Evolutionary conservation across 2,113 vertebrate genomes (phyloP).

Genomic region (Pedetes capensis): DNA sequence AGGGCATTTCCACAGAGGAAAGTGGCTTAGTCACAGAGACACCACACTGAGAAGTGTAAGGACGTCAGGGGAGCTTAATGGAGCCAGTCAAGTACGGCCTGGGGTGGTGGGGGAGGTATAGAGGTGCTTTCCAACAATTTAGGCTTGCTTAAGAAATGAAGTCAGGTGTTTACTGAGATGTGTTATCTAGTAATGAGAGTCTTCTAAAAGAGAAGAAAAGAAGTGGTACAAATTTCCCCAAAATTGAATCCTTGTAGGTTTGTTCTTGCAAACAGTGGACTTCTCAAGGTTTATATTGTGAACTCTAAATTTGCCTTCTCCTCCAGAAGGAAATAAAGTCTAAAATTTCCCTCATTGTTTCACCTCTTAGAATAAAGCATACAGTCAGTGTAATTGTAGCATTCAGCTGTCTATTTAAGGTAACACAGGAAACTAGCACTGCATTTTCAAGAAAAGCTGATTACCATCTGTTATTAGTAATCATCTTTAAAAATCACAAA

Average conservation of each 20-base stretch:
- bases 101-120: not conserved
- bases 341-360: constrained; percentile 78
- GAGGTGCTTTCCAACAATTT: constrained; percentile 45
- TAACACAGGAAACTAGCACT: constrained; percentile 82
- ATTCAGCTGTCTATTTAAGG: constrained; percentile 83
- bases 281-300: not conserved
- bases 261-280: not conserved
- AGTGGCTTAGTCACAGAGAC: not conserved
- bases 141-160: not conserved
- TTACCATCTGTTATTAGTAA: constrained; percentile 84
- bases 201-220: constrained; percentile 57
- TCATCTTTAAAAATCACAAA: constrained; percentile 77
- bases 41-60: not conserved
- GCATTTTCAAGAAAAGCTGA: constrained; percentile 86
- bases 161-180: not conserved
- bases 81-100: not conserved
- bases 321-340: constrained; percentile 67
- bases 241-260: constrained; percentile 11
- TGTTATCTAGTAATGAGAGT: constrained; percentile 48
- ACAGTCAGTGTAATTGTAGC: constrained; percentile 57
- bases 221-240: constrained; percentile 43
- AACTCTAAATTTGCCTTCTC: constrained; percentile 60
- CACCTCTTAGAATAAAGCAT: constrained; percentile 72
- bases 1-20: not conserved
- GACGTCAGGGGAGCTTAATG: not conserved